Conservation (phyloP, 1,140 invertebrate species). For the Drosophila leontia region DNA sequence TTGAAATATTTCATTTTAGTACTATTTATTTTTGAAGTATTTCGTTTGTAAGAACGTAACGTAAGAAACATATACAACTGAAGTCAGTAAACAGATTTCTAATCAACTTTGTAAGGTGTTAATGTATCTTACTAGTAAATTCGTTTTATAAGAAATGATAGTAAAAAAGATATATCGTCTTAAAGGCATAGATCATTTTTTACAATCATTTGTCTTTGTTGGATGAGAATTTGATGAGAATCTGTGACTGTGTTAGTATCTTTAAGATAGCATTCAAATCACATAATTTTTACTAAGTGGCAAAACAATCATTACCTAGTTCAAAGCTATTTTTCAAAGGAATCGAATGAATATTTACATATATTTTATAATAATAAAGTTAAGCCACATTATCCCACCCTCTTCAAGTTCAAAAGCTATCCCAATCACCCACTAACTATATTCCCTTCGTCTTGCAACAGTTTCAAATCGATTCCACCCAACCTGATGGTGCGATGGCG, state of each 20-base stretch:
- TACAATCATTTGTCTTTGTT: neutral
- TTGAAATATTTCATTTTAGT: neutral
- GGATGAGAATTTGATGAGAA: neutral
- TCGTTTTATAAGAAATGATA: neutral
- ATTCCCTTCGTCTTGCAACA: conserved; percentile 18
- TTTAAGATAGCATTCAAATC: neutral
- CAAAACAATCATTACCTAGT: neutral
- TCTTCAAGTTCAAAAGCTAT: too few relatives aligned
- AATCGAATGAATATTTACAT: neutral
- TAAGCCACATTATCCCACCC: too few relatives aligned
- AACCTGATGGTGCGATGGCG: conserved; percentile 85
- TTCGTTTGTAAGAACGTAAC: neutral
- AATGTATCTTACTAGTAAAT: neutral
- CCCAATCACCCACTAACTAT: neutral
- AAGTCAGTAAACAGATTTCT: neutral
- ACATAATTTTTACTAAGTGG: neutral
- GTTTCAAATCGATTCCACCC: conserved; percentile 85
- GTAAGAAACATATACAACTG: neutral
- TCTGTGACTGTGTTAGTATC: neutral
- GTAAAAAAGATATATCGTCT: neutral
- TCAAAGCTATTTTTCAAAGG: neutral
- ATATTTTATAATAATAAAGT: neutral
- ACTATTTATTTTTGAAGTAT: too few relatives aligned
- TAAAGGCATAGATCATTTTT: neutral
- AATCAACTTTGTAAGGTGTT: neutral